Conservation (phyloP, 2,888 invertebrate species). For the Amiota mariae region DNA sequence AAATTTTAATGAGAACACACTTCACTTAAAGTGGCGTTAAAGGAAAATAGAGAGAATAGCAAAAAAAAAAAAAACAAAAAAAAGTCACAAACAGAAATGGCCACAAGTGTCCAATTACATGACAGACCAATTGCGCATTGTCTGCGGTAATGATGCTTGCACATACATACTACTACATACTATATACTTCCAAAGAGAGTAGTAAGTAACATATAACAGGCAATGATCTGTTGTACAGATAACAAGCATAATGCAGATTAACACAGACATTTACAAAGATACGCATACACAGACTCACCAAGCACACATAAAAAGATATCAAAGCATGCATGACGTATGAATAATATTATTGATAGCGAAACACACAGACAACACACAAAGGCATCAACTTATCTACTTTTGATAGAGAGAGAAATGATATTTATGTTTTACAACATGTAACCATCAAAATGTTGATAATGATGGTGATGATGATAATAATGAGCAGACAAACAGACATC, state of each 20-base stretch:
- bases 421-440: too few species aligned
- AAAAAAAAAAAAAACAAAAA: too few species aligned
- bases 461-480: neutral
- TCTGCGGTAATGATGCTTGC: neutral
- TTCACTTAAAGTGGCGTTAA: neutral
- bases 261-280: too few species aligned
- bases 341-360: slow-evolving; percentile 14
- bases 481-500: slow-evolving; percentile 6
- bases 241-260: slow-evolving; percentile 6
- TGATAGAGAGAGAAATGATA: too few species aligned
- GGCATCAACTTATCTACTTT: neutral
- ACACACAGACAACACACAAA: neutral
- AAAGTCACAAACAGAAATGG: neutral
- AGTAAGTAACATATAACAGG: neutral
- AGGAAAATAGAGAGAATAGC: too few species aligned
- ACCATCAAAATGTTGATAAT: neutral
- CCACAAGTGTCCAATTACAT: slow-evolving; percentile 29
- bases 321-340: slow-evolving; percentile 15
- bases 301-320: slow-evolving; percentile 3
- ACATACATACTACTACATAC: neutral
- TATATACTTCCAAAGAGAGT: neutral
- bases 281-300: too few species aligned
- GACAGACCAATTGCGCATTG: slow-evolving; percentile 20
- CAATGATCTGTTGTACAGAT: neutral
- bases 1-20: slow-evolving; percentile 23